Evolutionary conservation across 2,113 vertebrate genomes (phyloP).

Genomic region (Peromyscus leucopus): DNA sequence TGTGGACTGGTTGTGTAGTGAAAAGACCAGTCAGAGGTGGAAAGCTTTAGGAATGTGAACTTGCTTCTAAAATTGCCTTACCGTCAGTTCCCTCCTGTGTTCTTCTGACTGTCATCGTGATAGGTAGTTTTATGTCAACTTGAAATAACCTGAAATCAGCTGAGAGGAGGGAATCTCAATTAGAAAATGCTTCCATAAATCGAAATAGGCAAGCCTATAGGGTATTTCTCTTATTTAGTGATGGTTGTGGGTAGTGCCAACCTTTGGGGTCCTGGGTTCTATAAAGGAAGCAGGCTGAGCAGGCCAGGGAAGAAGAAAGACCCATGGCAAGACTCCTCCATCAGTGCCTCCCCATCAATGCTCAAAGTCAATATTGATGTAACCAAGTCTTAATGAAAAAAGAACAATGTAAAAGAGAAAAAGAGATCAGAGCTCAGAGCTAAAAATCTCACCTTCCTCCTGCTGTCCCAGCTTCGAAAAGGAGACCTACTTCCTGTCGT

Average conservation of each 20-base stretch:
- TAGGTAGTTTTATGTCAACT: background rate
- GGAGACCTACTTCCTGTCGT: too few species aligned
- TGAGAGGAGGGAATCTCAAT: background rate
- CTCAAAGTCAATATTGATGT: too few species aligned
- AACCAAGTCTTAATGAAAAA: too few species aligned
- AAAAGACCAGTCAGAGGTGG: background rate
- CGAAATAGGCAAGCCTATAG: background rate
- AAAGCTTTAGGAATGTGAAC: background rate
- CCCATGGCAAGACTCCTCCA: too few species aligned
- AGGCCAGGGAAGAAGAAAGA: too few species aligned
- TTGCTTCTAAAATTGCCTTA: background rate
- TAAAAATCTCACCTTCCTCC: too few species aligned
- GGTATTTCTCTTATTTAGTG: background rate
- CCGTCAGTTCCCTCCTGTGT: background rate
- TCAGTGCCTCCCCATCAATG: too few species aligned
- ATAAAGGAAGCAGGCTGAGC: background rate
- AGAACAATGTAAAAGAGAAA: too few species aligned
- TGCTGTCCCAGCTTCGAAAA: too few species aligned
- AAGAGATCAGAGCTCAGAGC: too few species aligned
- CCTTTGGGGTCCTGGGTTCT: background rate
- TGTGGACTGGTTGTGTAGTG: background rate
- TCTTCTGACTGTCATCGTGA: background rate
- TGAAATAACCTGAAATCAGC: background rate
- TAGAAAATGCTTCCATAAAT: too few species aligned
- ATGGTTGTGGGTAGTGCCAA: background rate